phyloP scores from a whole-genome alignment of 2,113 vertebrate genomes.

The Noctilio leporinus region DNA sequence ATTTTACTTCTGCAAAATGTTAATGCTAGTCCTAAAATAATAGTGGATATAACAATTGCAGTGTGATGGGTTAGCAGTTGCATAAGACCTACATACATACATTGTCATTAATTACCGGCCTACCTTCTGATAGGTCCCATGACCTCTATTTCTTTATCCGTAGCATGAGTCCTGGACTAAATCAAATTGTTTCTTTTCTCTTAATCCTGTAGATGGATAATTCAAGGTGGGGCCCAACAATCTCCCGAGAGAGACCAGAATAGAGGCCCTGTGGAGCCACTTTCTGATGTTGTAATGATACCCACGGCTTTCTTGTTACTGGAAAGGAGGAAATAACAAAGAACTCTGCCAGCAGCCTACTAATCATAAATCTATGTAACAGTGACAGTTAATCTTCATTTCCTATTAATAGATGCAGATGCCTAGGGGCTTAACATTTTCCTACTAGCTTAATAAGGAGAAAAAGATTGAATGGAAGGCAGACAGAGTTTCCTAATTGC shows the following conservation, averaged over 20 bases:
- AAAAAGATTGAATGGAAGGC: constrained; percentile 44
- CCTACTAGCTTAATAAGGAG: constrained; percentile 61
- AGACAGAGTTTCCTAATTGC: constrained; percentile 55
- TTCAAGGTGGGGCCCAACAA: background rate
- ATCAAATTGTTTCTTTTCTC: background rate
- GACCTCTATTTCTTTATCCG: background rate
- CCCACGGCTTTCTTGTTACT: constrained; percentile 38
- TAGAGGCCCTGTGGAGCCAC: background rate
- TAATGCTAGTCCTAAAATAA: background rate
- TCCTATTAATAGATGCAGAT: constrained; percentile 69
- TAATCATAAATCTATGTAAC: constrained; percentile 58
- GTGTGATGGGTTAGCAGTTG: background rate
- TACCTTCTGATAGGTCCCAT: background rate
- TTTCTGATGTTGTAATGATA: background rate
- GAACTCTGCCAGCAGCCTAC: constrained; percentile 18
- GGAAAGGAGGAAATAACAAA: constrained; percentile 31
- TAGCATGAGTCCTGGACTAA: background rate
- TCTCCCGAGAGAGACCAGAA: background rate
- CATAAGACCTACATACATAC: background rate
- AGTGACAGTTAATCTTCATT: constrained; percentile 64
- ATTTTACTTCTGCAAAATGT: background rate
- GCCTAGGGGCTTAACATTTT: constrained; percentile 69
- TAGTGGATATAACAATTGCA: background rate
- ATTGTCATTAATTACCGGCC: background rate
- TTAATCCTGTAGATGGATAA: background rate